A percentile compares a stretch with the other conserved stretches of the same genome.
Conservation (phyloP, 1,140 invertebrate genomes). For the roundworm (Caenorhabditis elegans) region WBcel235 BX284605.5:11062001-11062500, state of each 20-base stretch:
- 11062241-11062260: neutral
- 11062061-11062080: neutral
- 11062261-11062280: neutral
- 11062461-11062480: neutral
- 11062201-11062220: conserved; percentile 14
- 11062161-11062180: neutral
- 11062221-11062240: conserved; percentile 4
- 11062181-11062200: neutral
- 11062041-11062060: neutral
- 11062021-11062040: neutral
- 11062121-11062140: neutral
- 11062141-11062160: neutral
- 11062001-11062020: neutral
- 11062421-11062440: neutral
- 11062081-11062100: neutral
- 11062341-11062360: conserved; percentile 1
- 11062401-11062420: neutral
- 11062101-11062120: neutral
- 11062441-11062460: neutral
- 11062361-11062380: neutral
- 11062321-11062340: neutral
- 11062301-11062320: neutral
- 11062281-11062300: neutral
- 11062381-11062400: neutral
- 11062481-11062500: neutral